Conservation (phyloP, 1,140 invertebrate species). For the Eriosoma lanigerum region DNA sequence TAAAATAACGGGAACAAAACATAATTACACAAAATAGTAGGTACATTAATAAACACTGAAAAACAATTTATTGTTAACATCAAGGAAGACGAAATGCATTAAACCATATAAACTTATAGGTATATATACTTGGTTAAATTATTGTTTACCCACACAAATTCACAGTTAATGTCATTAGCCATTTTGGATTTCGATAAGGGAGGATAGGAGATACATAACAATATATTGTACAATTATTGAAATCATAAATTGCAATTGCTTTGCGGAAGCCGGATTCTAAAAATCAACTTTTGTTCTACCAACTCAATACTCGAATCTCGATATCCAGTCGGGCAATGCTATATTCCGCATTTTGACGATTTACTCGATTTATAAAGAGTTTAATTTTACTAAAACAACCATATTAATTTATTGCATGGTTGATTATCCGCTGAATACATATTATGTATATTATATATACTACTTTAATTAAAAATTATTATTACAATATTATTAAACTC, state of each 20-base stretch:
- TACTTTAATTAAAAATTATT: background rate
- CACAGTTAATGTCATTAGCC: background rate
- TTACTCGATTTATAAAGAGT: background rate
- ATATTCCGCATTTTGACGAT: background rate
- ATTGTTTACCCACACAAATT: background rate
- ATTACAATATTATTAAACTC: background rate
- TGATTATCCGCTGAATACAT: background rate
- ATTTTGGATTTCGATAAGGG: background rate
- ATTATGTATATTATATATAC: background rate
- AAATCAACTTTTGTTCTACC: slow-evolving; percentile 9
- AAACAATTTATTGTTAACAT: background rate
- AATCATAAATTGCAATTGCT: background rate
- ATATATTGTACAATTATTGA: background rate
- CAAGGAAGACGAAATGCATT: background rate
- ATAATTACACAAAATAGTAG: background rate
- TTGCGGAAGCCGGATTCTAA: background rate
- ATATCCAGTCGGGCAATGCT: background rate
- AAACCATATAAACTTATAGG: background rate
- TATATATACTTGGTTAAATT: background rate
- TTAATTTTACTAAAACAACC: background rate
- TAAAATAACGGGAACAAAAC: slow-evolving; percentile 15
- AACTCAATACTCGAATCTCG: background rate
- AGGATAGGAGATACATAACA: background rate
- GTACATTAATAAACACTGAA: background rate
- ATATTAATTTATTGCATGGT: background rate